Evolutionary conservation across 1,140 invertebrate species (phyloP).

Genomic region (Trichonephila clavipes): DNA sequence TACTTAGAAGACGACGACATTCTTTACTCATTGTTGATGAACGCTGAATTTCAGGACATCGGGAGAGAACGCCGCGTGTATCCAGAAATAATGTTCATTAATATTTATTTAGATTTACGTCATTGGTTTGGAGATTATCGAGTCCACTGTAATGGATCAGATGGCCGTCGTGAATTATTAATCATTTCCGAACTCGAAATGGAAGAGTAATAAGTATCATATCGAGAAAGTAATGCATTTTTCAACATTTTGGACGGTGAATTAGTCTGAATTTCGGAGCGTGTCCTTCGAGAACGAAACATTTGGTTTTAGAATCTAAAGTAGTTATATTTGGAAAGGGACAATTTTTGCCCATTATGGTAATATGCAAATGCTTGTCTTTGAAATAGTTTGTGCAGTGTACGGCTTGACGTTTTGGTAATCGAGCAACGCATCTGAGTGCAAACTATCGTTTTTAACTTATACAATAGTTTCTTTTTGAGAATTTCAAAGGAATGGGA

Average conservation of each 20-base stretch:
- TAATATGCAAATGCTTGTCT: background rate
- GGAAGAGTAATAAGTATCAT: constrained; percentile 1
- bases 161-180: constrained; percentile 32
- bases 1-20: constrained; percentile 25
- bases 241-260: constrained; percentile 7
- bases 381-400: background rate
- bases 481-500: too few relatives aligned
- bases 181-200: background rate
- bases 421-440: too few relatives aligned
- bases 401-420: too few relatives aligned
- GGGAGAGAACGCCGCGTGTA: background rate
- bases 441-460: too few relatives aligned
- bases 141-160: constrained; percentile 41
- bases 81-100: constrained; percentile 63
- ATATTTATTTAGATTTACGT: constrained; percentile 58
- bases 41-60: background rate
- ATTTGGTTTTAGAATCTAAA: background rate
- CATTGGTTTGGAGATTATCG: constrained; percentile 48
- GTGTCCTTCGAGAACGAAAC: background rate
- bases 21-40: constrained; percentile 18
- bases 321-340: background rate
- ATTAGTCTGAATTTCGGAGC: background rate
- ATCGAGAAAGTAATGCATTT: constrained; percentile 43
- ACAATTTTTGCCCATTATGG: constrained; percentile 7
- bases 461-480: too few relatives aligned